Evolutionary conservation across 2,113 vertebrate species (phyloP).

Genomic region (Lasiurus cinereus): DNA sequence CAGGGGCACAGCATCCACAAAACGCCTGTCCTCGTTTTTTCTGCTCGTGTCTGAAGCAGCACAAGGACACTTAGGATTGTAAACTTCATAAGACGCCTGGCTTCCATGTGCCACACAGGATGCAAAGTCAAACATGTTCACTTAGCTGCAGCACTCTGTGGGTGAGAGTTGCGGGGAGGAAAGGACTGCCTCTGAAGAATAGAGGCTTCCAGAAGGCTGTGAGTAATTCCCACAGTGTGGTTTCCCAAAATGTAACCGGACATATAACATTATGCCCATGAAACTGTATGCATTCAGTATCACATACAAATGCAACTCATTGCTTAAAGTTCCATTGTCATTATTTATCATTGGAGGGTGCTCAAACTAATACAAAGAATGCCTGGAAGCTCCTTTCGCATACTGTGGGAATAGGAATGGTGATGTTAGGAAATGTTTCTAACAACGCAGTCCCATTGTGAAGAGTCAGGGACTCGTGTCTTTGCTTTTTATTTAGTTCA

Average conservation of each 20-base stretch:
- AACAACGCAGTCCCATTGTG: neutral
- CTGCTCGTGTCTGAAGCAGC: neutral
- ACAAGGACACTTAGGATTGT: fast-evolving
- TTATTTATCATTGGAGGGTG: neutral
- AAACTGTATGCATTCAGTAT: fast-evolving
- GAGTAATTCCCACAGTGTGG: neutral
- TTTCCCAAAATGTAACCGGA: neutral
- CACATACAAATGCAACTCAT: fast-evolving
- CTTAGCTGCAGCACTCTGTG: neutral
- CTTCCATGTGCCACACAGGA: fast-evolving
- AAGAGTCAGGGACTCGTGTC: neutral
- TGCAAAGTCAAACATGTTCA: neutral
- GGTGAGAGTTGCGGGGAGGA: neutral
- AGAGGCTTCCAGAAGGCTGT: neutral
- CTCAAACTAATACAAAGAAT: neutral
- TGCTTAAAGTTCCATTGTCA: neutral
- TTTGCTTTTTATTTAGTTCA: neutral
- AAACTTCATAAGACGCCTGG: neutral
- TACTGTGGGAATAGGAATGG: neutral
- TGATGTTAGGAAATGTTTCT: neutral
- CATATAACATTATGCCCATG: fast-evolving
- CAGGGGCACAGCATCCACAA: neutral
- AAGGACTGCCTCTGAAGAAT: neutral
- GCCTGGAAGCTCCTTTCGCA: neutral
- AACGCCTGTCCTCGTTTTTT: neutral